A percentile compares a stretch with the other conserved stretches of the same genome.
phyloP scores from a whole-genome alignment of 2,113 vertebrate species.

The Pelvicachromis taeniatus region DNA sequence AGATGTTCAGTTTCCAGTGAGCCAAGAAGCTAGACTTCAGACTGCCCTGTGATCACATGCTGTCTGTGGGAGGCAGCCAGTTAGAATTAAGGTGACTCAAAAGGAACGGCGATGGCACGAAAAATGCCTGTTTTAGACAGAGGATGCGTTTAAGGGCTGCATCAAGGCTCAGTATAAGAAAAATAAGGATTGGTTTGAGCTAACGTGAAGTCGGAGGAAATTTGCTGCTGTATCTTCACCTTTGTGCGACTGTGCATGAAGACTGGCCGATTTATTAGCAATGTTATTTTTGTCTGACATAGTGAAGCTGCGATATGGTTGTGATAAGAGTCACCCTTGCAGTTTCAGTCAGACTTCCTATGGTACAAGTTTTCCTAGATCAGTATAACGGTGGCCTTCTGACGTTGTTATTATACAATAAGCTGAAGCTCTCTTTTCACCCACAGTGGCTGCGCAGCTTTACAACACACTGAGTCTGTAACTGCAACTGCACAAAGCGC shows the following conservation, averaged over 20 bases:
- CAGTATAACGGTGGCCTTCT: background rate
- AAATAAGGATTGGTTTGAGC: no score
- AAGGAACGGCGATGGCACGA: rapidly evolving
- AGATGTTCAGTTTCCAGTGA: background rate
- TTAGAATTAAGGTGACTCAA: background rate
- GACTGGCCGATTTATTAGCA: background rate
- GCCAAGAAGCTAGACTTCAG: background rate
- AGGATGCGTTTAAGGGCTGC: background rate
- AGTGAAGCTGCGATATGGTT: background rate
- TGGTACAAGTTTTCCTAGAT: background rate
- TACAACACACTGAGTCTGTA: background rate
- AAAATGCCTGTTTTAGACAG: background rate
- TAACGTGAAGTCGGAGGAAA: background rate
- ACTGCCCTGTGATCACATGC: background rate
- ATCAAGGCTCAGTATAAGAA: background rate
- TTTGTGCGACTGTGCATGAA: background rate
- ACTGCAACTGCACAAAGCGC: background rate
- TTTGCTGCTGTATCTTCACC: no score
- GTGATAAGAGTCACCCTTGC: background rate
- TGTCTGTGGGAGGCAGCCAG: background rate
- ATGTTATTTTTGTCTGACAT: background rate
- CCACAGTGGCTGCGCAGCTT: background rate
- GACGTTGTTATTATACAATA: background rate
- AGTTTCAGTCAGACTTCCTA: background rate
- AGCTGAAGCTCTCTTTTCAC: background rate